Conservation (phyloP, 2,888 invertebrate species). For the Drosophila anomalipes region DNA sequence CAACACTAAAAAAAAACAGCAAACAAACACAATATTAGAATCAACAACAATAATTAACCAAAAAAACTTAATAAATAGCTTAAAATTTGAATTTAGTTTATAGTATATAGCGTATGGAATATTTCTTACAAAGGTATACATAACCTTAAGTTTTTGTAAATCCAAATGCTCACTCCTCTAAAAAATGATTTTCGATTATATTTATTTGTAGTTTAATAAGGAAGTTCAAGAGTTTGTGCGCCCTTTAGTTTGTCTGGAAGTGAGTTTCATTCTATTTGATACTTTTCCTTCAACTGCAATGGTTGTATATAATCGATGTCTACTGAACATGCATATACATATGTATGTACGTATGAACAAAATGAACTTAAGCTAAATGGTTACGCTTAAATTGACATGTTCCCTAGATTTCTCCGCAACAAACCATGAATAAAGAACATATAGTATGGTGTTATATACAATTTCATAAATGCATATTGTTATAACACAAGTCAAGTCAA, state of each 20-base stretch:
- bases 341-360: constrained; percentile 8
- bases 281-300: background rate
- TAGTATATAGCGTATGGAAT: background rate
- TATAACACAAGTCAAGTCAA: background rate
- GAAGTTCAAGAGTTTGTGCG: constrained; percentile 16
- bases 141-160: background rate
- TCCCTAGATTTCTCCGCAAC: constrained; percentile 10
- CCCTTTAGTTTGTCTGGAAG: constrained; percentile 15
- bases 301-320: constrained; percentile 40
- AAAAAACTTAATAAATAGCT: no score
- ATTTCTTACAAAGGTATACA: background rate
- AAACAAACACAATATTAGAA: background rate
- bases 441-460: background rate
- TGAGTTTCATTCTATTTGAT: constrained; percentile 7
- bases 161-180: background rate
- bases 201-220: background rate
- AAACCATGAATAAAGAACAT: background rate
- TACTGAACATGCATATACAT: constrained; percentile 26
- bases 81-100: background rate
- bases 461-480: background rate
- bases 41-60: background rate
- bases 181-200: background rate
- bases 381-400: constrained; percentile 51
- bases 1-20: no score
- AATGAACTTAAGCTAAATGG: constrained; percentile 38